Base-by-base conservation (phyloP, 2,797 vertebrate genomes). In the Typhlichthys eigenmanni region DNA sequence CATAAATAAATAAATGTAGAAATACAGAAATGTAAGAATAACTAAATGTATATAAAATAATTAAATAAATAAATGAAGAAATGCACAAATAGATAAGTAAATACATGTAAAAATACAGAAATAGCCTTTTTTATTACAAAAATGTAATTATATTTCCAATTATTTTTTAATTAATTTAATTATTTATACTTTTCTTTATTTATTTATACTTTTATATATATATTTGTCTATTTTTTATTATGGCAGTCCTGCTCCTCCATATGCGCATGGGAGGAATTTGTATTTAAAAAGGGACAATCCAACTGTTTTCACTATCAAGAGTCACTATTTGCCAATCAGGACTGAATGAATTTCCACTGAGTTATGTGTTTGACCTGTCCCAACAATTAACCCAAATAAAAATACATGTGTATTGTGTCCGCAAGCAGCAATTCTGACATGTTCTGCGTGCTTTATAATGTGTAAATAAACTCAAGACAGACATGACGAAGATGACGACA, bases 391-490 rank as follows among this genome's bases (percentile, higher is more conserved):
- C 14, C 13, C 10, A 17, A 55, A 55, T 29, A 19, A 19, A 55
- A 19, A 32, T 32, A 9, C 38, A 56, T n/a, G 16, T 46, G 47
- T 19, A 58, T 6, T n/a, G 13, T 3, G 45, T 58, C 75, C 38
- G 53, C 55, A 70, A 64, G 69, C 59, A 47, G 43, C 48, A 0
- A 45, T 24, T 66, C 32, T 13, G 45, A 60, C 19, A 58, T 16
- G 71, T 60, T 52, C 4, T 52, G 43, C 58, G 78, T 75, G 79
- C 80, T 86, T 72, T 74, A 47, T 62, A 75, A 80, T 66, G 82
- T 92, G 89, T 92, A 91, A 89, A 91, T 91, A 92, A 78, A 79
- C 81, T 74, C 64, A 46, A 84, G 82, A 87, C 66, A 78, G 86
- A 82, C 5, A 17, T 14, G 67, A 82, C 62, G 78, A 81, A 86